These are phyloP conservation scores for Chydorus sphaericus DNA, from an alignment of 2,888 invertebrate species.

Conservation along the genomic window DNA sequence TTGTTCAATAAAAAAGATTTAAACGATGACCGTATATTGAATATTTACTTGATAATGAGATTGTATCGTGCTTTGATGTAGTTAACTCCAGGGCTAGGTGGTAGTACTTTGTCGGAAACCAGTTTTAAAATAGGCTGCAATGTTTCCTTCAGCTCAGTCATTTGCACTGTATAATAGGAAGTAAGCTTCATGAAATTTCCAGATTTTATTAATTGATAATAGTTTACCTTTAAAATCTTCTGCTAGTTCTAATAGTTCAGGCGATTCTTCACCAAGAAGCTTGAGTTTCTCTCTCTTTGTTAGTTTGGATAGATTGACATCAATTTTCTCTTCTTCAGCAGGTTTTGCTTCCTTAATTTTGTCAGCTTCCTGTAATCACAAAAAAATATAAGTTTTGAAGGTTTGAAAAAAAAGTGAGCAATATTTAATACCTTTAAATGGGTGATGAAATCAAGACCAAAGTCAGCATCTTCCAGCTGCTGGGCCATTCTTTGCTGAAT, in stretches of 20 bases:
- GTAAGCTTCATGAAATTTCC: constrained; percentile 3
- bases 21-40: no score
- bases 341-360: constrained; percentile 14
- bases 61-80: constrained; percentile 48
- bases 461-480: constrained; percentile 64
- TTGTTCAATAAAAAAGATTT: constrained; percentile 17
- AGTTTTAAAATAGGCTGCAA: constrained; percentile 51
- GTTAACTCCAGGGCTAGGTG: constrained; percentile 47
- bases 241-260: constrained; percentile 64
- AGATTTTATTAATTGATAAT: background rate
- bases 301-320: constrained; percentile 59
- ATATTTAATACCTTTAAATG: constrained; percentile 25
- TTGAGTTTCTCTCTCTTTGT: constrained; percentile 59
- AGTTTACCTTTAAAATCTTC: constrained; percentile 57
- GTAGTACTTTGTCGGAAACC: constrained; percentile 43
- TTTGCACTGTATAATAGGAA: constrained; percentile 27
- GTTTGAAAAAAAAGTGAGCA: background rate
- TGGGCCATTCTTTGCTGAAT: constrained; percentile 61
- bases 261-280: constrained; percentile 67
- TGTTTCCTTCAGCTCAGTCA: constrained; percentile 47
- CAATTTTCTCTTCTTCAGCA: constrained; percentile 35
- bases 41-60: constrained; percentile 43
- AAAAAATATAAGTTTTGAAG: background rate
- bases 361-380: constrained; percentile 17
- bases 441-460: constrained; percentile 43